Conservation (phyloP, 2,113 vertebrate species). For the Aplodontia rufa region DNA sequence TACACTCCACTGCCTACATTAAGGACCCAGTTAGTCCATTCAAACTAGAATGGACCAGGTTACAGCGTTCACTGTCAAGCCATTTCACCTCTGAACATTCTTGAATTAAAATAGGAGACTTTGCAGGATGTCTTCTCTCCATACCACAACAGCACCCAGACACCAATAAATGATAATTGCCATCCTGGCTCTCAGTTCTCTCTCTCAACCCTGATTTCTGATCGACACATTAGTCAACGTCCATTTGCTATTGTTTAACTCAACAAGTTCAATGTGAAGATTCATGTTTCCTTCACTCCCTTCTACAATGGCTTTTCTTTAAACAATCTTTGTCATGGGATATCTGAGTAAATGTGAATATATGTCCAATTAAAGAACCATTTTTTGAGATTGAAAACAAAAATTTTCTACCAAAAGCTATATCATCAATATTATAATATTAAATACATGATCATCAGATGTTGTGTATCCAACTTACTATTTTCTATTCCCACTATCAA, state of each 20-base stretch:
- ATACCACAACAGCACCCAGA: too few species aligned
- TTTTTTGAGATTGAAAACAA: not conserved
- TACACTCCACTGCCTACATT: too few species aligned
- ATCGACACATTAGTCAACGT: not conserved
- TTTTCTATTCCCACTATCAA: not conserved
- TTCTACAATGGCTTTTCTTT: not conserved
- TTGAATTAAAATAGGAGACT: too few species aligned
- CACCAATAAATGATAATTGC: not conserved
- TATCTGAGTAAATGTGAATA: not conserved
- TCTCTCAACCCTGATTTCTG: not conserved
- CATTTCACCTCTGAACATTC: too few species aligned
- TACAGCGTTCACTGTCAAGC: too few species aligned
- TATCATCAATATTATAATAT: not conserved
- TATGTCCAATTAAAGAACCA: not conserved
- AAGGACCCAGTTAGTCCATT: too few species aligned
- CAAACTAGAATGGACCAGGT: too few species aligned
- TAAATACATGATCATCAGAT: not conserved
- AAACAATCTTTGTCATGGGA: not conserved
- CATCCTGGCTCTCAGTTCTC: fast-evolving
- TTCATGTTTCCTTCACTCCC: not conserved
- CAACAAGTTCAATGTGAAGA: not conserved
- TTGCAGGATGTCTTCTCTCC: too few species aligned
- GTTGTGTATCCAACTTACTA: not conserved
- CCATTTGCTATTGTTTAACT: not conserved
- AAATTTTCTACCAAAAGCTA: not conserved